phyloP scores from a whole-genome alignment of 2,797 vertebrate species.

The Taenioides sp. region DNA sequence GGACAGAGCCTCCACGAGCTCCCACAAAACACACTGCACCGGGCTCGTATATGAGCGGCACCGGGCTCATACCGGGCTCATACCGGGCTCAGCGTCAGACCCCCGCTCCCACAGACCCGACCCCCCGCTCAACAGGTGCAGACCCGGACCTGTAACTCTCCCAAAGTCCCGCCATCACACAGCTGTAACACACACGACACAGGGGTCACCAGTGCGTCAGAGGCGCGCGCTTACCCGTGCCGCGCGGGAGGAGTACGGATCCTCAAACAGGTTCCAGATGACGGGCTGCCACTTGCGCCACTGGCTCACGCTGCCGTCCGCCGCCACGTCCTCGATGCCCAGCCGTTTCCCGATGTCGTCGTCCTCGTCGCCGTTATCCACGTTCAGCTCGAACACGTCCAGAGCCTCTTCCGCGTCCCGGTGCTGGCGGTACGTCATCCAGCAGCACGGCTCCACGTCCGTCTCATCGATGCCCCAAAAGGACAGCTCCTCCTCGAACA shows the following conservation, averaged over 20 bases:
- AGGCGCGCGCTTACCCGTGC: constrained; percentile 89
- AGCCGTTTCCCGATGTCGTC: constrained; percentile 84
- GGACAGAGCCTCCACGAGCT: not conserved
- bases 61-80: too few relatives aligned
- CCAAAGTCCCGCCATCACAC: not conserved
- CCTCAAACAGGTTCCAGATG: constrained; percentile 97
- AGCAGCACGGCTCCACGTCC: constrained; percentile 97
- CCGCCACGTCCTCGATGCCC: constrained; percentile 85
- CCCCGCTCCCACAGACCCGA: not conserved
- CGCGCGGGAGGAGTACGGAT: constrained; percentile 96
- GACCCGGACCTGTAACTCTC: not conserved
- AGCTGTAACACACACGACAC: not conserved
- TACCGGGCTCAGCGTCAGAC: not conserved
- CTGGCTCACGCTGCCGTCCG: constrained; percentile 80
- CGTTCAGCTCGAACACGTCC: constrained; percentile 91
- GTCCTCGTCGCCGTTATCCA: constrained; percentile 75
- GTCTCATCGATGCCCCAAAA: constrained; percentile 98
- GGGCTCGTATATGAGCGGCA: too few relatives aligned
- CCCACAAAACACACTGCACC: too few relatives aligned
- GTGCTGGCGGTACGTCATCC: constrained; percentile 97
- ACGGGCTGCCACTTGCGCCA: constrained; percentile 93
- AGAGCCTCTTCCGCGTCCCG: constrained; percentile 95
- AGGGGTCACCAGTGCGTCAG: not conserved
- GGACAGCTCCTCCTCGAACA: constrained; percentile 94
- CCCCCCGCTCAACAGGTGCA: not conserved